These are phyloP conservation scores for Paramacrobiotus metropolitanus DNA, from an alignment of 1,140 invertebrate genomes.

Conservation along the genomic window DNA sequence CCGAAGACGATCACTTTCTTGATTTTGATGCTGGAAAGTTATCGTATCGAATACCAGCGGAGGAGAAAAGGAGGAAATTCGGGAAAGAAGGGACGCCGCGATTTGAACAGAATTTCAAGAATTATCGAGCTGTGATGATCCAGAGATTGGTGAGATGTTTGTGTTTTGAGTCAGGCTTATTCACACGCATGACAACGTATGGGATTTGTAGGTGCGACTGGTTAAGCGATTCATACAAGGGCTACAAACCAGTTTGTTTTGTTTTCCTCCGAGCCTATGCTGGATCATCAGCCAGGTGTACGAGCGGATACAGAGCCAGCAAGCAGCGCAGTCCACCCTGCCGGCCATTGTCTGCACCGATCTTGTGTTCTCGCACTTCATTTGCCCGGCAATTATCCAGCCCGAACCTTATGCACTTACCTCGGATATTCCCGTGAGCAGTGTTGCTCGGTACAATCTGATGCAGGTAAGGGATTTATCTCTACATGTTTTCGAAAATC, in stretches of 20 bases:
- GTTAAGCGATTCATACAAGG: slow-evolving; percentile 57
- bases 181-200: no score
- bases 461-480: slow-evolving; percentile 36
- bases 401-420: slow-evolving; percentile 86
- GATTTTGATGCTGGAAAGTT: slow-evolving; percentile 73
- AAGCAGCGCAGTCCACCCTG: slow-evolving; percentile 25
- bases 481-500: slow-evolving; percentile 7
- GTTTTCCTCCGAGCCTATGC: slow-evolving; percentile 51
- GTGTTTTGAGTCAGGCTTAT: no score
- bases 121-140: slow-evolving; percentile 43
- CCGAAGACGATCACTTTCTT: slow-evolving; percentile 71
- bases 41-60: slow-evolving; percentile 40
- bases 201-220: slow-evolving; percentile 51
- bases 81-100: slow-evolving; percentile 43
- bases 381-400: slow-evolving; percentile 85
- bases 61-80: slow-evolving; percentile 48
- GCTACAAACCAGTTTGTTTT: slow-evolving; percentile 60
- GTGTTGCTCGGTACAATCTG: slow-evolving; percentile 68
- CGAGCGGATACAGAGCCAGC: slow-evolving; percentile 22
- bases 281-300: slow-evolving; percentile 34
- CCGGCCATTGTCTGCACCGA: slow-evolving; percentile 61
- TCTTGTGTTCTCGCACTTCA: slow-evolving; percentile 72
- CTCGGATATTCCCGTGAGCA: slow-evolving; percentile 61
- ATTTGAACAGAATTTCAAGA: slow-evolving; percentile 41
- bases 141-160: neutral